These are phyloP conservation scores for Hippocampus abdominalis DNA, from an alignment of 2,113 vertebrate genomes.

Conservation along the genomic window DNA sequence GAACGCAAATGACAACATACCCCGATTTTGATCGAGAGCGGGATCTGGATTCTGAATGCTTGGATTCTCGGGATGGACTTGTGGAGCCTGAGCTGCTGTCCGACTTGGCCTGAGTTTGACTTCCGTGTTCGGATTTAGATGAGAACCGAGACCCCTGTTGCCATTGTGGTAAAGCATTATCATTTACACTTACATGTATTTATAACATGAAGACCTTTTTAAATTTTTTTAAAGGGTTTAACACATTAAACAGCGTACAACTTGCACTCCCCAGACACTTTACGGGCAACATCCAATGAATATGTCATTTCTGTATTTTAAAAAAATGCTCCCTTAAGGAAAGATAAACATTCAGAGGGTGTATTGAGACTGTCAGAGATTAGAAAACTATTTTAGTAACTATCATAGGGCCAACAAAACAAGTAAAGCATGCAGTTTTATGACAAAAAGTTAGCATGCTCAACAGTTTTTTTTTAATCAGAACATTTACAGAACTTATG, in stretches of 20 bases:
- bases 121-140: conserved; percentile 88
- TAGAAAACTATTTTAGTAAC: too few species aligned
- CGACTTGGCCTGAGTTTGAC: conserved; percentile 85
- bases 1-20: conserved; percentile 56
- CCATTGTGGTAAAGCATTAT: conserved; percentile 68
- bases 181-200: conserved; percentile 26
- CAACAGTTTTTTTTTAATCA: background rate
- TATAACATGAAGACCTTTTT: conserved; percentile 5
- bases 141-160: conserved; percentile 87
- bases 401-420: conserved; percentile 29
- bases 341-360: too few species aligned
- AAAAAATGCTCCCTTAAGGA: background rate
- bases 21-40: conserved; percentile 88
- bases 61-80: conserved; percentile 84
- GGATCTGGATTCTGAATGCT: conserved; percentile 85
- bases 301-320: background rate
- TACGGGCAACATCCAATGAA: background rate
- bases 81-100: conserved; percentile 87
- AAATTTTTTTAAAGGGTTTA: background rate
- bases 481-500: conserved; percentile 1
- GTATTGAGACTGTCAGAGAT: too few species aligned
- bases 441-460: conserved; percentile 75
- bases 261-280: background rate
- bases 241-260: background rate
- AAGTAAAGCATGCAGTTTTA: conserved; percentile 88